These are phyloP conservation scores for Eristalis intricaria DNA, from an alignment of 2,888 invertebrate genomes.

Conservation along the genomic window DNA sequence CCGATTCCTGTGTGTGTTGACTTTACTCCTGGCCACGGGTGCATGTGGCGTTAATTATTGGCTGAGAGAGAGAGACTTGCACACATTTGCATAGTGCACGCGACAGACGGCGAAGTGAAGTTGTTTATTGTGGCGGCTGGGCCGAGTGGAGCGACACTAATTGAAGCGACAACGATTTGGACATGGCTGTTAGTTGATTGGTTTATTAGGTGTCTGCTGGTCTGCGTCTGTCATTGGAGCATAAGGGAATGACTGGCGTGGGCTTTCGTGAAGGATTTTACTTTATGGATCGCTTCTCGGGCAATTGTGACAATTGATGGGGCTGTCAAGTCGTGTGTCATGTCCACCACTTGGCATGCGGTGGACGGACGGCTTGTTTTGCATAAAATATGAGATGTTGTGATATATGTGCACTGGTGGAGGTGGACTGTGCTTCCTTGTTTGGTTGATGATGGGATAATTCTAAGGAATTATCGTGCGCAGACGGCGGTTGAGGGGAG, in stretches of 20 bases:
- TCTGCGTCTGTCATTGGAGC: conserved; percentile 29
- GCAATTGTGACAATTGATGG: conserved; percentile 47
- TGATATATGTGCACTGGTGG: neutral
- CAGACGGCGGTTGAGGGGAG: no score
- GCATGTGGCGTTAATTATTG: conserved; percentile 48
- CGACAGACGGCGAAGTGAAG: conserved; percentile 34
- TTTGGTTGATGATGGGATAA: no score
- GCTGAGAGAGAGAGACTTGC: conserved; percentile 1
- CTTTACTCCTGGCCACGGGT: conserved; percentile 18
- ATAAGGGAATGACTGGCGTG: conserved; percentile 33
- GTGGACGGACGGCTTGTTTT: neutral
- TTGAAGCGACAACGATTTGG: conserved; percentile 48
- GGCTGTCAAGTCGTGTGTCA: conserved; percentile 5
- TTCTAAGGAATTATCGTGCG: no score
- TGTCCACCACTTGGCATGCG: neutral
- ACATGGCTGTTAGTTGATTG: conserved; percentile 47
- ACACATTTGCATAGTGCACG: conserved; percentile 62
- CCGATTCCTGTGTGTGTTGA: conserved; percentile 10
- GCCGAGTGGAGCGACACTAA: conserved; percentile 38
- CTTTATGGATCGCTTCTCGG: conserved; percentile 41
- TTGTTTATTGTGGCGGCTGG: conserved; percentile 43
- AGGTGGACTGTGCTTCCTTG: no score
- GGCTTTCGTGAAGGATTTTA: conserved; percentile 31
- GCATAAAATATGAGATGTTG: neutral
- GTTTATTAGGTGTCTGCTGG: conserved; percentile 61